Base-by-base conservation (phyloP, 1,140 invertebrate species). In the Lordiphosa collinella region DNA sequence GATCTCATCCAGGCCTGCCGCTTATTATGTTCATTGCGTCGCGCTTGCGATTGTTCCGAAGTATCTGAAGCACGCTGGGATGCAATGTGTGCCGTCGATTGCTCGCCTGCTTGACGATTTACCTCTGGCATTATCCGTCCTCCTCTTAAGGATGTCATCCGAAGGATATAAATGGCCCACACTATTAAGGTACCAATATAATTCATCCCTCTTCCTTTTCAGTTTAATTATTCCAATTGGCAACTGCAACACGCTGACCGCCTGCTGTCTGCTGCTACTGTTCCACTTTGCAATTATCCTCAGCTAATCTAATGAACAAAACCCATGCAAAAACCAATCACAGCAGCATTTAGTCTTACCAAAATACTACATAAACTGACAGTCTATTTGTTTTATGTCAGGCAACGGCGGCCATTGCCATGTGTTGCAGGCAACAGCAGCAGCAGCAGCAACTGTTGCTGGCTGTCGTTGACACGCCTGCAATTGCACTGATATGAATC, bases 371-470 rank as follows among this genome's bases (percentile, higher is more conserved):
- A 71, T 80, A 80, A 80, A 80, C 76, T 80, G 76, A 80, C 76
- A 80, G 76, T 82, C 76, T 80, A 80, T 80, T 80, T 80, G 76
- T 80, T 80, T 80, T 80, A 57, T 80, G 76, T 80, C 76, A 80
- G 66, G 56, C 63, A 38, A 43, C 46, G 59, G 70, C 52, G 49
- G 54, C 68, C 60, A 38, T 55, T 67, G 68, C 57, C 48, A 68
- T 68, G 68, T 53, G 13, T 34, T 12, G 29, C 60, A 18, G 16
- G 31, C 14, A 9, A 4, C 3, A 10, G 5, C n/a, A n/a, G 34
- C 58, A 48, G n/a, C 62, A 18, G 35, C 57, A 25, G 25, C 53
- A 49, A 56, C 40, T 43, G 63, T 57, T 60, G 70, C 36, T 47
- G 60, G 22, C 22, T 66, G 67, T 62, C 54, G 75, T 52, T 80